These are phyloP conservation scores for Catostylus mosaicus DNA, from an alignment of 30 jellyfish, hydroid and myxozoan genomes.

Conservation along the genomic window DNA sequence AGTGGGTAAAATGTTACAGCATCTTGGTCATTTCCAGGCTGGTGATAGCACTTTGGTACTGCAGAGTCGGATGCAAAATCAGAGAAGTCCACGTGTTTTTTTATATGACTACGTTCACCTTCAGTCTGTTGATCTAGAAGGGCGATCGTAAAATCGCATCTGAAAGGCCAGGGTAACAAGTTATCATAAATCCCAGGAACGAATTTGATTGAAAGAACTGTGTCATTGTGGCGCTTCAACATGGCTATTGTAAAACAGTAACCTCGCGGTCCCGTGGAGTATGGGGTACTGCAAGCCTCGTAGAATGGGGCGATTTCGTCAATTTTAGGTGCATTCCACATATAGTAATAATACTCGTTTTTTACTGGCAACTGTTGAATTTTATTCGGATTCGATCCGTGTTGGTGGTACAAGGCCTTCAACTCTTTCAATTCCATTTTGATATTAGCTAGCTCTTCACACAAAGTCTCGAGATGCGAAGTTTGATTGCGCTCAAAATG, in stretches of 20 bases:
- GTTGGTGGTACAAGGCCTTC: neutral
- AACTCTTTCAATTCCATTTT: neutral
- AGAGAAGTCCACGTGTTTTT: conserved; percentile 30
- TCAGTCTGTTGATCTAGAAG: conserved; percentile 15
- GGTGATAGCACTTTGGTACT: conserved; percentile 38
- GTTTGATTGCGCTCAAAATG: neutral
- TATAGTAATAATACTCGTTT: neutral
- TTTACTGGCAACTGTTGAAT: neutral
- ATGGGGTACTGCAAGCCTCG: conserved; percentile 13
- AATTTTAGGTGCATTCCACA: neutral
- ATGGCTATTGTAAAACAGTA: conserved; percentile 25
- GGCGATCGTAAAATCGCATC: conserved; percentile 25
- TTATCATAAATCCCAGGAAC: conserved; percentile 47
- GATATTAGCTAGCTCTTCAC: neutral
- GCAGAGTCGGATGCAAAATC: conserved; percentile 21
- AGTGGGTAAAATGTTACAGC: conserved; percentile 8
- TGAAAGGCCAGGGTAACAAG: conserved; percentile 60
- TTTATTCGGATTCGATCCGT: neutral
- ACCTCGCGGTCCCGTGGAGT: conserved; percentile 54
- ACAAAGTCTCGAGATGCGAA: neutral
- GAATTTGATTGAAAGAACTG: conserved; percentile 26
- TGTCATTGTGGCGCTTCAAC: conserved; percentile 14
- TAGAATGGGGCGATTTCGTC: neutral
- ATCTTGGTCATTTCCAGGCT: neutral
- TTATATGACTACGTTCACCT: conserved; percentile 15